phyloP scores from a whole-genome alignment of 2,113 vertebrate species.

The Pantherophis guttatus region DNA sequence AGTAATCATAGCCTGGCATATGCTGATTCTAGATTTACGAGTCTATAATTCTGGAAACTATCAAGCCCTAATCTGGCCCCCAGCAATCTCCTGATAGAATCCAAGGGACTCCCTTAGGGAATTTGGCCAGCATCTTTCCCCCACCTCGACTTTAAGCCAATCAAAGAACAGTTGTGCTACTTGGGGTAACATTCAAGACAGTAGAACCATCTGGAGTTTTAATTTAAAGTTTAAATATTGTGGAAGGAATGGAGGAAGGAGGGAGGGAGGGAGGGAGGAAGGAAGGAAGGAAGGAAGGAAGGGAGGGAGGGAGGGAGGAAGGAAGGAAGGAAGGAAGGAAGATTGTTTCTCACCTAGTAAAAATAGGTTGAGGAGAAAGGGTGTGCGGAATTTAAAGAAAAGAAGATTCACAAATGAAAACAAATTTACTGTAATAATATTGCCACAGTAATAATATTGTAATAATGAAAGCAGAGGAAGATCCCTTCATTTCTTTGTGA shows the following conservation, averaged over 20 bases:
- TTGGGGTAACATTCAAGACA: neutral
- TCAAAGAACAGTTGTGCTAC: neutral
- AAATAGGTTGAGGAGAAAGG: neutral
- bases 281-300: neutral
- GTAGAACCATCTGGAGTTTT: neutral
- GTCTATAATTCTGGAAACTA: neutral
- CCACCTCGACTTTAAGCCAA: neutral
- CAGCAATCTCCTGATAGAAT: neutral
- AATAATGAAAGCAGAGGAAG: neutral
- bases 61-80: neutral
- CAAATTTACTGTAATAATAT: neutral
- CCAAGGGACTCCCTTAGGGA: neutral
- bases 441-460: neutral
- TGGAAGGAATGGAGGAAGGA: neutral
- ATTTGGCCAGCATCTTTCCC: neutral
- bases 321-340: neutral
- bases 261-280: neutral
- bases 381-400: neutral
- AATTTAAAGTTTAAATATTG: neutral
- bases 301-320: neutral
- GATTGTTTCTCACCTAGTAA: neutral
- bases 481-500: neutral
- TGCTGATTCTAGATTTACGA: neutral
- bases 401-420: neutral
- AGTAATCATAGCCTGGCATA: neutral